These are phyloP conservation scores for Pachydiplax longipennis DNA, from an alignment of 2,888 invertebrate genomes.

Conservation along the genomic window DNA sequence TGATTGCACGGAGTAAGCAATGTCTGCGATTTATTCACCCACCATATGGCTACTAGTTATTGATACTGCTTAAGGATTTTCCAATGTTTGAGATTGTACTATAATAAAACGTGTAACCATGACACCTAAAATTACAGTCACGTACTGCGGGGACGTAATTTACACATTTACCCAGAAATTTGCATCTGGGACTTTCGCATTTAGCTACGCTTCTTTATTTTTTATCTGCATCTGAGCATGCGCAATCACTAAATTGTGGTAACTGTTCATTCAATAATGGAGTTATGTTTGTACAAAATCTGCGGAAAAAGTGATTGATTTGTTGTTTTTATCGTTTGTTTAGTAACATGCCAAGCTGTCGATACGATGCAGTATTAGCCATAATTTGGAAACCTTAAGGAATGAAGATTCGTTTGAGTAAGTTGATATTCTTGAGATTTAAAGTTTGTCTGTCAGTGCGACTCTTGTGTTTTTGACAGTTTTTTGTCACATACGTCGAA, in stretches of 20 bases:
- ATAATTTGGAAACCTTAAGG: neutral
- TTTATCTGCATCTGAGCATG: slow-evolving; percentile 48
- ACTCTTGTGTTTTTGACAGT: slow-evolving; percentile 41
- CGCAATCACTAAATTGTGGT: slow-evolving; percentile 48
- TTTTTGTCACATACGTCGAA: neutral
- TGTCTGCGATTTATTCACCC: neutral
- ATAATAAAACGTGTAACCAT: neutral
- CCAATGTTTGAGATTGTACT: neutral
- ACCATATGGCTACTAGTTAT: neutral
- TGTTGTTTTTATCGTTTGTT: slow-evolving; percentile 13
- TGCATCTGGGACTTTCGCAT: slow-evolving; percentile 20
- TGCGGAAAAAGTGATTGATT: slow-evolving; percentile 3
- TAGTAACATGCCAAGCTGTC: neutral
- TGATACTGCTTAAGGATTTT: neutral
- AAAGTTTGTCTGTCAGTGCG: slow-evolving; percentile 29
- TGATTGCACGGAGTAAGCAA: neutral
- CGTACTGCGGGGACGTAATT: neutral
- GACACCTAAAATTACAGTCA: neutral
- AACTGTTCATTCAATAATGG: slow-evolving; percentile 49
- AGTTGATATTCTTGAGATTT: slow-evolving; percentile 32
- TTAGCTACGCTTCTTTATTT: slow-evolving; percentile 48
- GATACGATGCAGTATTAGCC: slow-evolving; percentile 1
- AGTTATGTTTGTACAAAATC: slow-evolving; percentile 39
- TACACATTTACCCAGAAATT: neutral
- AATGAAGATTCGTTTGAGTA: slow-evolving; percentile 21